A percentile compares a stretch with the other conserved stretches of the same genome.
Conservation (phyloP, 2,797 vertebrate genomes). For the Hypotaenidia philippensis region DNA sequence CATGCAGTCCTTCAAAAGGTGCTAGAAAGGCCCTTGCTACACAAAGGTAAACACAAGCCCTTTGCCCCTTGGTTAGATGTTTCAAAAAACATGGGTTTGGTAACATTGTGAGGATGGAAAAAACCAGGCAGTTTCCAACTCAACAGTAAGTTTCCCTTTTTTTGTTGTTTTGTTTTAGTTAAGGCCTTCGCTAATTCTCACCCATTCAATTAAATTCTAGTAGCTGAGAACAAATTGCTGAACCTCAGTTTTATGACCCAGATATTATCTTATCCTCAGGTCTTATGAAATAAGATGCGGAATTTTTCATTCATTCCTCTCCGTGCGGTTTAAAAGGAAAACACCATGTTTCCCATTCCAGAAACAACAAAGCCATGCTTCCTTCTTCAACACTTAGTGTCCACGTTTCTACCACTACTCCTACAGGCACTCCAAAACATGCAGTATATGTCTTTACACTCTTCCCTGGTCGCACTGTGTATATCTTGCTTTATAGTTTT, state of each 20-base stretch:
- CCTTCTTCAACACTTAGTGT: background rate
- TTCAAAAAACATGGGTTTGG: background rate
- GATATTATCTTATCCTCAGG: conserved; percentile 14
- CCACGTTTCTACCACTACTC: background rate
- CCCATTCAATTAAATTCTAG: background rate
- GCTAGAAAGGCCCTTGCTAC: background rate
- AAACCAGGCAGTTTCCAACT: background rate
- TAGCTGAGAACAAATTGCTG: conserved; percentile 14
- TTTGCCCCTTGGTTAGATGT: background rate
- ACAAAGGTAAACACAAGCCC: background rate
- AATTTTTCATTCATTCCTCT: background rate
- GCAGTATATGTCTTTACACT: background rate
- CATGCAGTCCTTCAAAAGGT: background rate
- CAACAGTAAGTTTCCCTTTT: background rate
- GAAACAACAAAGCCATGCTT: background rate
- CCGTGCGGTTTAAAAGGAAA: background rate
- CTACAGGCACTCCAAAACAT: background rate
- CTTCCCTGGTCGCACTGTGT: background rate
- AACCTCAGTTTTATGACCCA: conserved; percentile 20
- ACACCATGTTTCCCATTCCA: background rate
- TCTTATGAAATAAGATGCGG: background rate
- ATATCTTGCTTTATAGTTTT: background rate
- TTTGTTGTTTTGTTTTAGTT: background rate
- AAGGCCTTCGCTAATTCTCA: background rate
- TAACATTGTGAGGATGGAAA: background rate